These are phyloP conservation scores for Coilia nasus DNA, from an alignment of 2,797 vertebrate species.

Conservation along the genomic window DNA sequence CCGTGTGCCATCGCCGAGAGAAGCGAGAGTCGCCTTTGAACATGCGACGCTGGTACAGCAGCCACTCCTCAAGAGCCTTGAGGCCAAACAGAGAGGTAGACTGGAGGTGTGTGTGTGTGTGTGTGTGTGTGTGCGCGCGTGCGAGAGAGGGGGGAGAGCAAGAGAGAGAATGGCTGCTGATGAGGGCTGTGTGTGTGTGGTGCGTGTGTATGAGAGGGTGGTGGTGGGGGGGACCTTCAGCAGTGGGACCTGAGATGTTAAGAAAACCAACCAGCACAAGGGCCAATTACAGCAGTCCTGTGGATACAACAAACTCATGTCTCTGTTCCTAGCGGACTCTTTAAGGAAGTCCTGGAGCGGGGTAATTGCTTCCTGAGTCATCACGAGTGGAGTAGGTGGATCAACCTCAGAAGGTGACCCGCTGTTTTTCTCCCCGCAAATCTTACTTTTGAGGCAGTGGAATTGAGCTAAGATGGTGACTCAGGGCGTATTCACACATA, in stretches of 20 bases:
- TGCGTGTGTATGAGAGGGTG: too few relatives aligned
- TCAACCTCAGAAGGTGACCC: background rate
- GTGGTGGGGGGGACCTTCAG: background rate
- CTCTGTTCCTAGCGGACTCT: background rate
- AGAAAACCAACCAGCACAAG: background rate
- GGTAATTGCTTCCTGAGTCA: background rate
- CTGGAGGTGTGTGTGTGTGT: background rate
- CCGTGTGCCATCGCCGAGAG: constrained; percentile 51
- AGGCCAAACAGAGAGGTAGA: background rate
- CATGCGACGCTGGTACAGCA: background rate
- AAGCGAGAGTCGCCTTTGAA: constrained; percentile 61
- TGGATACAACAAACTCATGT: background rate
- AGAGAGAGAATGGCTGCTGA: too few relatives aligned
- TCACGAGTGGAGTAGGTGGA: background rate
- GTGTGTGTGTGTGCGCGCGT: too few relatives aligned
- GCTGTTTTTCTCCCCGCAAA: too few relatives aligned
- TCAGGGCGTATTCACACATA: too few relatives aligned
- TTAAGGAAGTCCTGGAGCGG: background rate
- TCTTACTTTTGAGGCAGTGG: background rate
- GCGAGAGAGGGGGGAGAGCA: too few relatives aligned
- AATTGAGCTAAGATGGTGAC: background rate
- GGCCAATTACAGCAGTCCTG: background rate
- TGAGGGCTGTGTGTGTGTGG: too few relatives aligned
- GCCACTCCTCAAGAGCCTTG: background rate
- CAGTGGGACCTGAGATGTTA: background rate